Base-by-base conservation (phyloP, 1,140 invertebrate species). In the Paralvinella palmiformis region DNA sequence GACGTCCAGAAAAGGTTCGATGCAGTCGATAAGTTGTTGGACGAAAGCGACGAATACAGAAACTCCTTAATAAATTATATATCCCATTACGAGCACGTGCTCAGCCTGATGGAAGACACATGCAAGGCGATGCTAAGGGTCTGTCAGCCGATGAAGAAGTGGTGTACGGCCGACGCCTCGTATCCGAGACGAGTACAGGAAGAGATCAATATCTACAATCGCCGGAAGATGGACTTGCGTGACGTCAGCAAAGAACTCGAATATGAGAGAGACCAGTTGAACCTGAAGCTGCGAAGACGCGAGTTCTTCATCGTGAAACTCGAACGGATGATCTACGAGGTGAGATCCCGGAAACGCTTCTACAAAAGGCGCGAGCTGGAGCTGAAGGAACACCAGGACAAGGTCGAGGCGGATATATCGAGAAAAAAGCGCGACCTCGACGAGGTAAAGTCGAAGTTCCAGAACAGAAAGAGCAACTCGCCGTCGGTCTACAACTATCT, bases 121-220 rank as follows among this genome's bases (percentile, higher is more conserved):
- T 60, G 58, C 24, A 7, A 31, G 7, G 37, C 58, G 15, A 13
- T 60, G 36, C 33, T 24, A 24, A 20, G 13, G n/a, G 24, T 24
- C 2, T 35, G 33, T 17, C 22, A 60, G 24, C 58, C 58, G 7
- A 44, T 60, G 58, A 60, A 60, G 24, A 7, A 36, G 10, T 60
- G 58, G 58, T 22, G 24, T 22, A 27, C 22, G 35, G 20, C 36
- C 4, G 58, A 60, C 31, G 5, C 58, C 6, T 22, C 58, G 20
- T 60, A 60, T 41, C 33, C 58, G 6, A 27, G 32, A 0, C 22
- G 32, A 41, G 24, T 41, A 13, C 58, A 60, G 41, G 24, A 5
- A 27, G 58, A 35, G 22, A 60, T 60, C 35, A 60, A 60, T 33
- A 6, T 41, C 20, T 60, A 17, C 58, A 60, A 60, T 37, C 35